Evolutionary conservation across 2,797 vertebrate genomes (phyloP).

Genomic region (Hydrocynus forskahlii): DNA sequence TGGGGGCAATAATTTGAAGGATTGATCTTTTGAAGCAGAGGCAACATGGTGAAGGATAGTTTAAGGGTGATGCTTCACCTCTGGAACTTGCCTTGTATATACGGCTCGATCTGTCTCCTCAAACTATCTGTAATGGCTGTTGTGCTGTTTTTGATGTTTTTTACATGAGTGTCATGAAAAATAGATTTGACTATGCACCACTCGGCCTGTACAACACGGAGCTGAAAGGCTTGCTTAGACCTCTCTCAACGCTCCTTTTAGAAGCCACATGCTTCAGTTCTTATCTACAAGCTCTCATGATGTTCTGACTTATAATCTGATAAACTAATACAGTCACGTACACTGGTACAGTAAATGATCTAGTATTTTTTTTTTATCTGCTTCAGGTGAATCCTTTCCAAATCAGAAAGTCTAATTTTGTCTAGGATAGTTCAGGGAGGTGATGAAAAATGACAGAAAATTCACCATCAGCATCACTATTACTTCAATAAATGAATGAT

Average conservation of each 20-base stretch:
- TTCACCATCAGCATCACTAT: slow-evolving; percentile 1
- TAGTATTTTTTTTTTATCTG: slow-evolving; percentile 11
- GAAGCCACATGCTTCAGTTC: background rate
- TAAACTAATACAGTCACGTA: background rate
- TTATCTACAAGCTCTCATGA: background rate
- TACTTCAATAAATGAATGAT: slow-evolving; percentile 64
- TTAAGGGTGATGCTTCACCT: slow-evolving; percentile 48
- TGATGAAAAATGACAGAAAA: slow-evolving; percentile 1
- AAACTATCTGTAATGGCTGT: slow-evolving; percentile 72
- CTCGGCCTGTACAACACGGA: slow-evolving; percentile 41
- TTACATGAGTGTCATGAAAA: slow-evolving; percentile 68
- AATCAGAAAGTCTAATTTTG: background rate
- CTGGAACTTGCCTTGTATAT: slow-evolving; percentile 72
- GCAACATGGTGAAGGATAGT: slow-evolving; percentile 20
- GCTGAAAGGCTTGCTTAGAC: slow-evolving; percentile 29
- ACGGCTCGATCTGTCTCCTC: slow-evolving; percentile 71
- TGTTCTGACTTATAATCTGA: background rate
- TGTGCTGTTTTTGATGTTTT: slow-evolving; percentile 77
- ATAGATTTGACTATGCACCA: slow-evolving; percentile 65
- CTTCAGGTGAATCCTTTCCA: background rate
- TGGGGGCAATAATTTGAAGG: slow-evolving; percentile 39
- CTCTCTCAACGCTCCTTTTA: slow-evolving; percentile 19
- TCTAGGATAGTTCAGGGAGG: background rate
- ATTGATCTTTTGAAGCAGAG: slow-evolving; percentile 20
- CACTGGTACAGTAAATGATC: slow-evolving; percentile 14